phyloP scores from a whole-genome alignment of 1,140 invertebrate species.

The Kradibia gibbosae region DNA sequence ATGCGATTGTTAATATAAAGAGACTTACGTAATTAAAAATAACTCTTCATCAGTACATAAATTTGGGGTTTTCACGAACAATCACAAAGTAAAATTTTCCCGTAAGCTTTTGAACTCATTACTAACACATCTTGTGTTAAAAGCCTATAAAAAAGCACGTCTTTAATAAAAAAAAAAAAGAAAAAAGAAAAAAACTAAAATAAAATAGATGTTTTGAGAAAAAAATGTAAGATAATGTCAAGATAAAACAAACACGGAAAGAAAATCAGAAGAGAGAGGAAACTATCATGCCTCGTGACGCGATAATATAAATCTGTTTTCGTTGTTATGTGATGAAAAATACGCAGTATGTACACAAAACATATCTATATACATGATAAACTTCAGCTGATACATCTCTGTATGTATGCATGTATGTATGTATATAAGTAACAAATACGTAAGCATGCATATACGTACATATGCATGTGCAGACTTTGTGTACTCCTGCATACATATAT shows the following conservation, averaged over 20 bases:
- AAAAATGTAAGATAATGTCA: neutral
- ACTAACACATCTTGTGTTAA: neutral
- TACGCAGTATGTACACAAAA: neutral
- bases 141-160: neutral
- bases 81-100: neutral
- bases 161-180: too few species aligned
- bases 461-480: too few species aligned
- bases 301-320: conserved; percentile 4
- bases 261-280: neutral
- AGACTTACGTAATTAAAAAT: too few species aligned
- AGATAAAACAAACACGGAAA: conserved; percentile 12
- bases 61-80: too few species aligned
- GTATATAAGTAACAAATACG: too few species aligned
- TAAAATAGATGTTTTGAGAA: neutral
- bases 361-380: conserved; percentile 9
- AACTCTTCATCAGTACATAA: too few species aligned
- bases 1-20: too few species aligned
- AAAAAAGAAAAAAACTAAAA: too few species aligned
- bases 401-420: too few species aligned
- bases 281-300: conserved; percentile 4
- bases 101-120: neutral
- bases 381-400: neutral
- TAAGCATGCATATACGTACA: too few species aligned
- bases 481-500: too few species aligned
- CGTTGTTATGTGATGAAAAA: neutral